Conservation (phyloP, 2,888 invertebrate species). For the Drymonia ruficornis region DNA sequence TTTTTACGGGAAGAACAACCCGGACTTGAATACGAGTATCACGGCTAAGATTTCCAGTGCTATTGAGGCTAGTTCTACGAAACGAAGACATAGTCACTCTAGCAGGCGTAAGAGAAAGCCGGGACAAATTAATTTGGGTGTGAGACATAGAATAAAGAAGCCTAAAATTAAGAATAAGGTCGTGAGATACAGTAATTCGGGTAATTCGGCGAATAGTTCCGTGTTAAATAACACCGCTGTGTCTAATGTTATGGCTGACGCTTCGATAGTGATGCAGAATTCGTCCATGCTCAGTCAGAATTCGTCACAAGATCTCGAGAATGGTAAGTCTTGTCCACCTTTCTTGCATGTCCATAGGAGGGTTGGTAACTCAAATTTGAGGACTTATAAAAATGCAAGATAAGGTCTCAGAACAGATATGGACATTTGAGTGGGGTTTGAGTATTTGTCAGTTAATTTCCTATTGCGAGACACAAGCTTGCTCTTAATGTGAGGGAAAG, state of each 20-base stretch:
- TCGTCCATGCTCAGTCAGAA: conserved; percentile 63
- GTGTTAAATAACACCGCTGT: conserved; percentile 40
- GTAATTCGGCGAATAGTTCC: conserved; percentile 33
- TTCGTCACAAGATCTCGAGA: conserved; percentile 62
- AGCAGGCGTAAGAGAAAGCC: conserved; percentile 64
- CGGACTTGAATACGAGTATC: conserved; percentile 65
- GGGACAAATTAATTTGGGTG: conserved; percentile 88
- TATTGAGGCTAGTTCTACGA: conserved; percentile 56
- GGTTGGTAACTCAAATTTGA: no score
- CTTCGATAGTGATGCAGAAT: conserved; percentile 60
- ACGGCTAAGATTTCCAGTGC: conserved; percentile 63
- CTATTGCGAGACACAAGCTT: no score
- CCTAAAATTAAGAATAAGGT: conserved; percentile 78
- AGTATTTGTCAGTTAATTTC: no score
- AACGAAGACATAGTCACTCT: conserved; percentile 57
- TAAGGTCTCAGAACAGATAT: no score
- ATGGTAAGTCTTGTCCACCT: conserved; percentile 54
- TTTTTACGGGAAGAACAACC: conserved; percentile 82
- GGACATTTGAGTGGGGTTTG: no score
- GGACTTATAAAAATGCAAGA: no score
- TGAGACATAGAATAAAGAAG: conserved; percentile 86
- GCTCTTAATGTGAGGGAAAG: no score
- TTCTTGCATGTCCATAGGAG: no score
- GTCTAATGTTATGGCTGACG: conserved; percentile 48
- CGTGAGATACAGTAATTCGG: conserved; percentile 35